Base-by-base conservation (phyloP, 1,140 invertebrate species). In the Latrodectus geometricus region DNA sequence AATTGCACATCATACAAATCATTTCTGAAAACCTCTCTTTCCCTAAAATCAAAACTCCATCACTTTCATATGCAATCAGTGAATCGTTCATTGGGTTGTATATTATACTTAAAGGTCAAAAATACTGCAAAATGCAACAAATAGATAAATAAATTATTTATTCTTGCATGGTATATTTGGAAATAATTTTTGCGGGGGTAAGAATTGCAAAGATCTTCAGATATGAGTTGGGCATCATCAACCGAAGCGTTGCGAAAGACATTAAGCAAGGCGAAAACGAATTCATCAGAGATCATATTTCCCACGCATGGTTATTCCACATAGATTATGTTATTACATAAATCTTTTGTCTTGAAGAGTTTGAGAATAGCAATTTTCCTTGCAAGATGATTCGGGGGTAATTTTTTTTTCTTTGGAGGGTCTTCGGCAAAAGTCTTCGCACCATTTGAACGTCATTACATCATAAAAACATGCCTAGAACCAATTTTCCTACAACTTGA, bases 311-410 rank as follows among this genome's bases (percentile, higher is more conserved):
- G 4, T 0, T 21, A 17, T 82, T 49, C 80, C n/a, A 69, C 15
- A 21, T 73, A 68, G 68, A 82, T 82, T 82, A 82, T 82, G 80
- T 82, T 82, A 82, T 82, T 82, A 82, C 21, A 82, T 74, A 82
- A 82, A 82, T 23, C 80, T 82, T 82, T 82, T 82, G 80, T 82
- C 80, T 82, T 73, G 69, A 82, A 82, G 73, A 73, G 69, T 21
- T 12, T 54, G 48, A 15, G 66, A 56, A 81, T 81, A 23, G 78
- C 52, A 82, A 82, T 82, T 82, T 82, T 82, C 80, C 80, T 73
- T 49, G 80, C 20, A n/a, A 82, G 52, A 74, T 72, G 69, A 48
- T n/a, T 82, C 12, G 49, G 17, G 23, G 14, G 17, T 12, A 9
- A 12, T 15, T 61, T 15, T 70, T 70, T 70, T 69, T 80, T 70